Evolutionary conservation across 2,797 vertebrate species (phyloP).

Genomic region (Euthynnus affinis): DNA sequence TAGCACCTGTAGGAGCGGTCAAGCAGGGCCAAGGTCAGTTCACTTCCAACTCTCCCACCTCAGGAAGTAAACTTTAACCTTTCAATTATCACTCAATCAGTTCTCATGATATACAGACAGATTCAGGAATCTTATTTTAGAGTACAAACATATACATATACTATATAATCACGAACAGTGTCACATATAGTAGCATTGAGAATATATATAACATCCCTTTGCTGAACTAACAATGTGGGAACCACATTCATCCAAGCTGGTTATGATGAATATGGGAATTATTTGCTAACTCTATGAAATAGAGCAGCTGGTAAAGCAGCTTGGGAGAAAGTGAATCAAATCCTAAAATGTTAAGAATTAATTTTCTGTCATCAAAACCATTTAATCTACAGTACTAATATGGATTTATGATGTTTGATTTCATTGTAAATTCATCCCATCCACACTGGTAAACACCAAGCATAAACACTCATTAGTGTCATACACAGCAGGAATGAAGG

Average conservation of each 20-base stretch:
- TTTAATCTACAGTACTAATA: neutral
- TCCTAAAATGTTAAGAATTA: neutral
- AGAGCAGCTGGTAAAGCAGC: neutral
- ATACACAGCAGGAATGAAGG: conserved; percentile 12
- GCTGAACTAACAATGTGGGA: conserved; percentile 2
- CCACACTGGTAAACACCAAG: neutral
- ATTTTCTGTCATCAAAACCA: neutral
- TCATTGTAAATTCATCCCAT: conserved; percentile 6
- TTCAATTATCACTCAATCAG: conserved; percentile 7
- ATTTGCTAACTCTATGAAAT: neutral
- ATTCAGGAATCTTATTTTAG: neutral
- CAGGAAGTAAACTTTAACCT: conserved; percentile 29
- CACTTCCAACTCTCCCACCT: conserved; percentile 41
- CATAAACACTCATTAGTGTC: conserved; percentile 16
- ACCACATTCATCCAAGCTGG: neutral
- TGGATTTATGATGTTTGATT: conserved; percentile 12
- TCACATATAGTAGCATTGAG: neutral
- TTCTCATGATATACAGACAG: conserved; percentile 13
- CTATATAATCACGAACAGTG: conserved; percentile 8
- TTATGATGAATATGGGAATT: neutral
- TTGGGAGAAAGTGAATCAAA: neutral
- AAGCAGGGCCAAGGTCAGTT: conserved; percentile 79
- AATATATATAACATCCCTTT: neutral
- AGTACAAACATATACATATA: conserved; percentile 12
- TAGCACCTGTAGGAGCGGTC: conserved; percentile 90